phyloP scores from a whole-genome alignment of 1,140 invertebrate genomes.

The Idris sp. region DNA sequence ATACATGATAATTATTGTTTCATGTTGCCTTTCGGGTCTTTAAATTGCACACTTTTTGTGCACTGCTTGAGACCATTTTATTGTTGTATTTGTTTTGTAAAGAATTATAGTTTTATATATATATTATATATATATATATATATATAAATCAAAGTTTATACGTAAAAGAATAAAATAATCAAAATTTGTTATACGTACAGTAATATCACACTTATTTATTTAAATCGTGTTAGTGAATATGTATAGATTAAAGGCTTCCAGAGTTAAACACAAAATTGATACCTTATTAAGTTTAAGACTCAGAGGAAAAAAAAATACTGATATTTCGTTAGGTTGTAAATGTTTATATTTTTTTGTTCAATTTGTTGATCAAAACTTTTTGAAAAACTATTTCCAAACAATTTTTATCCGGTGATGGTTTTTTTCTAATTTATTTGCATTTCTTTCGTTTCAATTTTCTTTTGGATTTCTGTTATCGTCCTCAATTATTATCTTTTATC shows the following conservation, averaged over 20 bases:
- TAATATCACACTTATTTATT: slow-evolving; percentile 66
- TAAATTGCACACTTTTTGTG: slow-evolving; percentile 45
- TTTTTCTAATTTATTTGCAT: slow-evolving; percentile 69
- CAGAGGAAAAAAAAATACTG: slow-evolving; percentile 31
- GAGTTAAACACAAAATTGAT: slow-evolving; percentile 9
- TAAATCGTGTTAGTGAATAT: slow-evolving; percentile 54
- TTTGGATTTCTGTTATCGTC: slow-evolving; percentile 54
- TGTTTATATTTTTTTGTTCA: slow-evolving; percentile 52
- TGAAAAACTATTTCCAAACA: slow-evolving; percentile 8
- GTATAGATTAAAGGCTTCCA: slow-evolving; percentile 55
- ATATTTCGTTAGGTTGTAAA: slow-evolving; percentile 54
- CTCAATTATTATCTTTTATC: too few species aligned
- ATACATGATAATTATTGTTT: too few species aligned
- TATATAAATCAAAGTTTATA: slow-evolving; percentile 18
- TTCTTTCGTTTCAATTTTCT: slow-evolving; percentile 60
- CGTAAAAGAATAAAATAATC: slow-evolving; percentile 28
- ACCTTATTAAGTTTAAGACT: slow-evolving; percentile 37
- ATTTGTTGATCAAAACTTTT: slow-evolving; percentile 19
- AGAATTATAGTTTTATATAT: too few species aligned
- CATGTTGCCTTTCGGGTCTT: too few species aligned
- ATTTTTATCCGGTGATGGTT: slow-evolving; percentile 37
- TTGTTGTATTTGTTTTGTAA: slow-evolving; percentile 66
- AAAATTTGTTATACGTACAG: slow-evolving; percentile 39
- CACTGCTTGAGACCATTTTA: slow-evolving; percentile 72
- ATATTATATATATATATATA: slow-evolving; percentile 48